Base-by-base conservation (phyloP, 2,113 vertebrate genomes). In the Eulemur rufifrons region DNA sequence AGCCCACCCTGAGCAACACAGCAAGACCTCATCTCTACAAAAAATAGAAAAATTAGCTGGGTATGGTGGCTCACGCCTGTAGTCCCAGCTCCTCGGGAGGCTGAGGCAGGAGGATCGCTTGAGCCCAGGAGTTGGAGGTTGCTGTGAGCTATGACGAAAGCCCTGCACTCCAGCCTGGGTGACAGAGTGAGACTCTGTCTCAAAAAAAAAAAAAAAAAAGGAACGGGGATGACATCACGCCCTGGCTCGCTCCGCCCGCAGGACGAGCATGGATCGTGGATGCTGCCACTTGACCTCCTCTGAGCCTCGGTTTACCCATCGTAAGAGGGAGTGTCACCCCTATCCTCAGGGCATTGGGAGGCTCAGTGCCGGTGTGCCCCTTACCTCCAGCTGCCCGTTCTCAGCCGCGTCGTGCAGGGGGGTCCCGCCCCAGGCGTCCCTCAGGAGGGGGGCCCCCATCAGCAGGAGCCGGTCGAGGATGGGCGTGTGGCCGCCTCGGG, bases 351-450 rank as follows among this genome's bases (percentile, higher is more conserved):
- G 50, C 0, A 42, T 12, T 27, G 23, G 20, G 81, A 77, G 54
- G 10, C 18, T 77, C 25, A 50, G 29, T 0, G 5, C 10, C 0
- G 6, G 42, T 42, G 50, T 50, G 50, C 50, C 13, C 63, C 29
- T 78, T 73, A 99, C 99, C 99, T 99, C 98, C 95, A 99, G 69
- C 86, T 99, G 98, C 73, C 99, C 99, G 1, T 99, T 99, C 97
- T 99, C 99, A 0, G 99, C 99, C 1, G 99, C 99, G 6, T 99
- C 99, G 10, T 99, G 99, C 71, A 99, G 98, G 1, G 99, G 99
- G 2, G 99, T 99, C 59, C 99, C 99, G 5, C 99, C 99, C 99
- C 99, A 99, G 95, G 98, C 98, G 93, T 99, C 99, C 83, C 98
- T 98, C 85, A 98, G 95, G 95, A 99, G 89, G 50, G 98, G 98